Base-by-base conservation (phyloP, 2,113 vertebrate species). In the Tretioscincus oriximinensis region DNA sequence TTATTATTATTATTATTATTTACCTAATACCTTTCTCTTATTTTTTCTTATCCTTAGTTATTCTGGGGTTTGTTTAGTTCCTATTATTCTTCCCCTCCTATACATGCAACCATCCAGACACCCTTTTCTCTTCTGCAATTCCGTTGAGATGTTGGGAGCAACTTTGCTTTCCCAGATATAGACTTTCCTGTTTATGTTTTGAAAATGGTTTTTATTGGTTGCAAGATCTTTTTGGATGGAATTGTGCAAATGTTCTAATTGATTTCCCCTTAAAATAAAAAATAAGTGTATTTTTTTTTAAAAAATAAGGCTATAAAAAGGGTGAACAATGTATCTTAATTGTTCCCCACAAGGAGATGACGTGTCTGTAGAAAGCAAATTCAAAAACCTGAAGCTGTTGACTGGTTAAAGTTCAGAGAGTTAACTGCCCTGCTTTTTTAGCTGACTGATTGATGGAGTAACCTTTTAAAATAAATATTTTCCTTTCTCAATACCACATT, bases 371-470 rank as follows among this genome's bases (percentile, higher is more conserved):
- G 10, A 60, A 41, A 69, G 54, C 12, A 41, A 35, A 66, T 41
- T 41, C 12, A 66, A 66, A 29, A 66, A 66, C 11, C 4, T 9
- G 7, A 35, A 45, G 21, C 28, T 73, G 21, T 26, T 64, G 35
- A 45, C 71, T 66, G 79, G 60, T n/a, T 67, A 73, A 67, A 54
- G 63, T 74, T 81, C 67, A 81, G 49, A 41, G 71, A 81, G 28
- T 54, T 9, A 66, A n/a, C n/a, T 31, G 45, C 28, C 35, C 7
- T 66, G 14, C 47, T 73, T 74, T 58, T 31, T 65, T 47, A 80
- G 78, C 35, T 31, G 16, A 79, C 28, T 64, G 78, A 73, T 73
- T 51, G 49, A 28, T 64, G 47, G 76, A 22, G 63, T 67, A 31
- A 67, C n/a, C 41, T 63, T n/a, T 41, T n/a, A 72, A 72, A 73